Conservation (phyloP, 2,888 invertebrate genomes). For the Keiferia lycopersicella region DNA sequence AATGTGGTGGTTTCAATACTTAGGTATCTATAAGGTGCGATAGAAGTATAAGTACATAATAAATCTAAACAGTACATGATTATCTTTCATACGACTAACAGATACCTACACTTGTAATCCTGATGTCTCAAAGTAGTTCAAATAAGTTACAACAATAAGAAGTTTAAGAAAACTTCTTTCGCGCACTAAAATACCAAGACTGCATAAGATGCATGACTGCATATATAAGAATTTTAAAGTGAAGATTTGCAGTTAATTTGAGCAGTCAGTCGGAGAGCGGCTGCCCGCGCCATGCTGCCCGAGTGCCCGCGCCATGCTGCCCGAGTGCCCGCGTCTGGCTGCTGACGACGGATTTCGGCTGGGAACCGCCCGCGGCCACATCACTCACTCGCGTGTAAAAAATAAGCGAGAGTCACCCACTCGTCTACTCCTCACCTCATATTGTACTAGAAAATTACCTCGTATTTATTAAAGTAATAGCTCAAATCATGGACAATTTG, state of each 20-base stretch:
- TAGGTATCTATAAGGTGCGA: background rate
- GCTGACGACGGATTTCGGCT: slow-evolving; percentile 58
- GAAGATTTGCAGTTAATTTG: slow-evolving; percentile 42
- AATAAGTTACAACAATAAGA: background rate
- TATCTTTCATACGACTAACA: no score
- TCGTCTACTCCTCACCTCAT: slow-evolving; percentile 25
- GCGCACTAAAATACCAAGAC: background rate
- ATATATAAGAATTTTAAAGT: background rate
- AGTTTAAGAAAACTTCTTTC: background rate
- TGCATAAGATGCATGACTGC: no score
- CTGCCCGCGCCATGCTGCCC: background rate
- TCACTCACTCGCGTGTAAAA: slow-evolving; percentile 28
- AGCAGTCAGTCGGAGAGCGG: slow-evolving; percentile 50
- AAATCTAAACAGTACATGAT: background rate
- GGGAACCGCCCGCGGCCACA: slow-evolving; percentile 59
- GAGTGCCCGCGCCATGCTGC: slow-evolving; percentile 19
- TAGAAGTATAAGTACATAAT: background rate
- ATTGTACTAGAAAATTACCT: slow-evolving; percentile 26
- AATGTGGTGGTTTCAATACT: background rate
- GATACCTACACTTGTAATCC: no score
- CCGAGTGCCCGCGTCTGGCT: slow-evolving; percentile 36
- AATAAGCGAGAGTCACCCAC: slow-evolving; percentile 25
- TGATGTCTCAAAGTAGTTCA: background rate
- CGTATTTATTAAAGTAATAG: slow-evolving; percentile 19
- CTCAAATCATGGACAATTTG: slow-evolving; percentile 19